These are phyloP conservation scores for Peribatodes rhomboidaria DNA, from an alignment of 2,888 invertebrate species.

Conservation along the genomic window DNA sequence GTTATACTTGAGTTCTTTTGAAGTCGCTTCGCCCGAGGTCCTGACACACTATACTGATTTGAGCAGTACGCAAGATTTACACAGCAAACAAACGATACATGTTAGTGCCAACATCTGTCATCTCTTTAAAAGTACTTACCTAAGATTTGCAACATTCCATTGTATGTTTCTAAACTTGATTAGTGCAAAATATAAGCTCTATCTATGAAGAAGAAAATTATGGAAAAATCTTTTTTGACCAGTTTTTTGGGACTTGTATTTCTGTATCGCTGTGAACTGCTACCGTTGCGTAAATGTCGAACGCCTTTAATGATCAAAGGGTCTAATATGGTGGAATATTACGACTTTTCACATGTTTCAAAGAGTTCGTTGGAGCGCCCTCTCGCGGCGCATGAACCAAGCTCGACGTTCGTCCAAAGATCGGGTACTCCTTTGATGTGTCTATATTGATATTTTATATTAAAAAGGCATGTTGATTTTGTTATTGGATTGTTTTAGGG, in stretches of 20 bases:
- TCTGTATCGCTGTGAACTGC: constrained; percentile 3
- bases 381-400: constrained; percentile 14
- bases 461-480: not conserved
- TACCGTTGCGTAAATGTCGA: constrained; percentile 5
- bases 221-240: not conserved
- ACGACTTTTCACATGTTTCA: constrained; percentile 28
- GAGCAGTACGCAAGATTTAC: constrained; percentile 13
- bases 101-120: too few species aligned
- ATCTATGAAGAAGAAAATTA: too few species aligned
- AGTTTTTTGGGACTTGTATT: not conserved
- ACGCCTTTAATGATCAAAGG: constrained; percentile 31
- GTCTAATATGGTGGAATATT: constrained; percentile 24
- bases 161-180: too few species aligned
- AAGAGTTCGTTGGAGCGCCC: constrained; percentile 18
- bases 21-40: constrained; percentile 14
- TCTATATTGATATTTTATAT: not conserved
- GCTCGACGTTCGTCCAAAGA: constrained; percentile 11
- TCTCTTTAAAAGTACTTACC: too few species aligned
- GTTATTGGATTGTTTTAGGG: constrained; percentile 8
- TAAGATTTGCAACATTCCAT: too few species aligned
- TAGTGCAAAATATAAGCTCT: too few species aligned
- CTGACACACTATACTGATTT: not conserved
- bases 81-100: too few species aligned
- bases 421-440: constrained; percentile 18
- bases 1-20: constrained; percentile 28